Percentiles rank a stretch among this genome's conserved stretches.
These are phyloP conservation scores for Solenodon paradoxus DNA, from an alignment of 2,113 vertebrate species.

Conservation along the genomic window DNA sequence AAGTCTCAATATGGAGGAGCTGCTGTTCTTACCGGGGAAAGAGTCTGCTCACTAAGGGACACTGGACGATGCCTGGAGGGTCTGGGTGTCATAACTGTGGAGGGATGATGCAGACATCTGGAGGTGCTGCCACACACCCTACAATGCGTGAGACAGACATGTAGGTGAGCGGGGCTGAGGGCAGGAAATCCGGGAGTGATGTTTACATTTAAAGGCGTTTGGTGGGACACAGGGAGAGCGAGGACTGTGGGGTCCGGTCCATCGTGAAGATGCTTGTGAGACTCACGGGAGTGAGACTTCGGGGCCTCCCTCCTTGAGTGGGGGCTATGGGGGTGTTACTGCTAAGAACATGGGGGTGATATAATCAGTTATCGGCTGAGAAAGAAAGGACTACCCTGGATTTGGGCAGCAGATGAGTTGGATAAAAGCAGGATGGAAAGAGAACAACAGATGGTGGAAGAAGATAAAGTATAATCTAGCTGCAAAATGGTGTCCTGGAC, in stretches of 20 bases:
- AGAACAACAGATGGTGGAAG: not conserved
- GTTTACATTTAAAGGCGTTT: not conserved
- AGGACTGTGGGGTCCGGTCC: not conserved
- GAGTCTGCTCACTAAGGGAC: not conserved
- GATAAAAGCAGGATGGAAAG: rapidly evolving
- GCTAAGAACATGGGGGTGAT: not conserved
- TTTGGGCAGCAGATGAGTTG: too few species aligned
- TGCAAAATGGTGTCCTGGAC: not conserved
- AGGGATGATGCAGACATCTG: too few species aligned
- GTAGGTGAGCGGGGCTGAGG: not conserved
- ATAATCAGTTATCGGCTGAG: too few species aligned
- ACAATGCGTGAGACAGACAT: rapidly evolving
- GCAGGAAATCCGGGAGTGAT: not conserved
- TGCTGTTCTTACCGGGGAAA: not conserved
- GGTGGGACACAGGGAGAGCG: not conserved
- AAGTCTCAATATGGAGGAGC: not conserved
- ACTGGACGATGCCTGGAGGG: not conserved
- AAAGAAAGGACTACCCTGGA: not conserved
- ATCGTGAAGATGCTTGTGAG: not conserved
- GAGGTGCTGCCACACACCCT: not conserved
- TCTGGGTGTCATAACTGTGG: not conserved
- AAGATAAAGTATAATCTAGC: rapidly evolving
- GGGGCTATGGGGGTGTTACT: too few species aligned
- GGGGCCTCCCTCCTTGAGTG: not conserved
- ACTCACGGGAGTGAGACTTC: too few species aligned